phyloP scores from a whole-genome alignment of 2,888 invertebrate species.

The Archaeoteleia sp. region DNA sequence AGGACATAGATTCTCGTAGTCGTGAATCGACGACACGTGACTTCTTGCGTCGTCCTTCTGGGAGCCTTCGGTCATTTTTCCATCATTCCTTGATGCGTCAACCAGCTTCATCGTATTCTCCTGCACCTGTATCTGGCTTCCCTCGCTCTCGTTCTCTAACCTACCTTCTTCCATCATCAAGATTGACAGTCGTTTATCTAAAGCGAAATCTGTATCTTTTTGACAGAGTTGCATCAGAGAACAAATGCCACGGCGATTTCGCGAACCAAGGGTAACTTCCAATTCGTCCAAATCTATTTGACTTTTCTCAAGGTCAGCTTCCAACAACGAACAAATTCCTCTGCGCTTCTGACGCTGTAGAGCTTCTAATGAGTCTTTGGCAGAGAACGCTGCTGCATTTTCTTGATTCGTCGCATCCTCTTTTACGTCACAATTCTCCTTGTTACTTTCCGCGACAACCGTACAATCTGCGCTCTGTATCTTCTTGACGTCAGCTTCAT shows the following conservation, averaged over 20 bases:
- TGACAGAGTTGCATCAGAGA: conserved; percentile 76
- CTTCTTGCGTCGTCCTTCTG: conserved; percentile 69
- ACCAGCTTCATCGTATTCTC: conserved; percentile 12
- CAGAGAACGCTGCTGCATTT: conserved; percentile 41
- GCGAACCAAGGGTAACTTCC: conserved; percentile 73
- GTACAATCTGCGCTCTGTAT: conserved; percentile 26
- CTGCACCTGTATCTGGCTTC: conserved; percentile 44
- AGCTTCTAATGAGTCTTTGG: too few species aligned
- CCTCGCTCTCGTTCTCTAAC: conserved; percentile 24
- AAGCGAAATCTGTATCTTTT: conserved; percentile 53
- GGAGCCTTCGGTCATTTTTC: conserved; percentile 51
- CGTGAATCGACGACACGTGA: conserved; percentile 79
- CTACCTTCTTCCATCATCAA: not conserved
- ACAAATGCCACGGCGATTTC: conserved; percentile 79
- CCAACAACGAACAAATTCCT: conserved; percentile 76
- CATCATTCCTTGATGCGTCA: conserved; percentile 29
- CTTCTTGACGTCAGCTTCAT: too few species aligned
- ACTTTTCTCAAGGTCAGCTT: conserved; percentile 75
- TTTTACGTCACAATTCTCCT: conserved; percentile 14
- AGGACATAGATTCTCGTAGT: conserved; percentile 81
- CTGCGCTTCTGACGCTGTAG: conserved; percentile 63
- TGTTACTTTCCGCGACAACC: conserved; percentile 12
- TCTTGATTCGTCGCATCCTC: conserved; percentile 27
- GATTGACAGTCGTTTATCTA: too few species aligned
- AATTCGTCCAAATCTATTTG: conserved; percentile 39